Conservation (phyloP, 2,113 vertebrate genomes). For the Formicarius rufipectus region DNA sequence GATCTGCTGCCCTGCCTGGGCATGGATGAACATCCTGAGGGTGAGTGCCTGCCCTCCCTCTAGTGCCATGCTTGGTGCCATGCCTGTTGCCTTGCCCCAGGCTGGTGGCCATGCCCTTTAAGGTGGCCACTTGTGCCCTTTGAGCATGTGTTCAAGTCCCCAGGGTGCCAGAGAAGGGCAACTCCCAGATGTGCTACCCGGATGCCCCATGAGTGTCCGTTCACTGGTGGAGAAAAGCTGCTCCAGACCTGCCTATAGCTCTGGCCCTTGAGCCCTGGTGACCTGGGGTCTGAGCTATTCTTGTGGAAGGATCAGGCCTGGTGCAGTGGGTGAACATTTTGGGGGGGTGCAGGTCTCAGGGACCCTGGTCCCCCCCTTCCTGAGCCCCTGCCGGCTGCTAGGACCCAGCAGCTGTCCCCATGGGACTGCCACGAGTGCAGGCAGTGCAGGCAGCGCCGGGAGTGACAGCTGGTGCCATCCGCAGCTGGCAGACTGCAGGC, state of each 20-base stretch:
- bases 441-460: constrained; percentile 51
- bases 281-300: background rate
- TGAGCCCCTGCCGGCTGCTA: background rate
- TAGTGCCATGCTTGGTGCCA: background rate
- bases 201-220: background rate
- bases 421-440: constrained; percentile 12
- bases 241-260: background rate
- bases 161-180: background rate
- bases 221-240: fast-evolving
- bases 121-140: fast-evolving
- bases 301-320: background rate
- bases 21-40: background rate
- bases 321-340: background rate
- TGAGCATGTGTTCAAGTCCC: fast-evolving
- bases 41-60: fast-evolving
- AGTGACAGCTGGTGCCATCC: constrained; percentile 73
- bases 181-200: fast-evolving
- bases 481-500: constrained; percentile 12
- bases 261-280: fast-evolving
- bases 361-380: background rate
- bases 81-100: background rate
- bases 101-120: background rate
- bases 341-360: background rate
- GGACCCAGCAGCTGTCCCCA: constrained; percentile 61
- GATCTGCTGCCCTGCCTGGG: background rate